Base-by-base conservation (phyloP, 2,113 vertebrate genomes). In the Tapirus terrestris region DNA sequence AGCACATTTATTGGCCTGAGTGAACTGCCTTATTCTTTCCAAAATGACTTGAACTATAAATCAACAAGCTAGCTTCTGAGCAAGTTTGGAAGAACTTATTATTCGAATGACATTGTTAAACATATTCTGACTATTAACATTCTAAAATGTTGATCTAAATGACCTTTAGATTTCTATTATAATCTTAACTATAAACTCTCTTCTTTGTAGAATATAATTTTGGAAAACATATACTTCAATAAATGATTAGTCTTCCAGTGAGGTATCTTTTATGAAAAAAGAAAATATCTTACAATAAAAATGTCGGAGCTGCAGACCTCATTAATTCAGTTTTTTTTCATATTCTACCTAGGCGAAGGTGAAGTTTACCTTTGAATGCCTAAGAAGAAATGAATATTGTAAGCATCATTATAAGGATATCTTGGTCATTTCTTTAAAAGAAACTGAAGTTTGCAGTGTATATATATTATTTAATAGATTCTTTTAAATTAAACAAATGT, bases 381-480 rank as follows among this genome's bases (percentile, higher is more conserved):
- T 98, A 98, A 98, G 97, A 98, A 98, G 98, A 98, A 98, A 97
- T 98, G 98, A 97, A 96, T 98, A 98, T 98, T 98, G 98, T 98
- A 98, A 98, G 97, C 97, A 98, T 98, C 95, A 94, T 93, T 95
- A 98, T 97, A 98, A 97, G 90, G 92, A 80, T 97, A 98, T 84
- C 72, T 96, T 92, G 96, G 76, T 87, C 65, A 94, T 96, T 97
- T 96, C 53, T 96, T 97, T 96, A 83, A 97, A 80, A 94, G 83
- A 86, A 90, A 91, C 43, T 63, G 93, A 97, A 96, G 93, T 89
- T 67, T 91, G 86, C 88, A 95, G 87, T 85, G 60, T 87, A 79
- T 82, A 96, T 36, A 45, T 86, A 39, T 96, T 83, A 83, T 92
- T 89, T 73, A 89, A 79, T 51, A 94, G 75, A 87, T 75, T 94